These are phyloP conservation scores for Meloe dianella DNA, from an alignment of 2,888 invertebrate genomes.

Conservation along the genomic window DNA sequence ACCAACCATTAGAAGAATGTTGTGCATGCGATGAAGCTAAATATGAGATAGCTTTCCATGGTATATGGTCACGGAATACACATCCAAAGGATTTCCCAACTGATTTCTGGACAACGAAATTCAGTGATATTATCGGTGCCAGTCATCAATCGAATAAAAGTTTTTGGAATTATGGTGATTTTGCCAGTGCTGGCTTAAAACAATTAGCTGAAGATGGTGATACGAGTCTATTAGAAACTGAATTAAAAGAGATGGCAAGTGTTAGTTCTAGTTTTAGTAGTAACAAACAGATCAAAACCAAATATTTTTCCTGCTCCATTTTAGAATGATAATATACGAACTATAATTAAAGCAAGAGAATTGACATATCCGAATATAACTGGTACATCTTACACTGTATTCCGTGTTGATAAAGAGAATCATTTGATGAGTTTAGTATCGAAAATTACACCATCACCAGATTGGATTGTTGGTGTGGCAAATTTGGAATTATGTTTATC, in stretches of 20 bases:
- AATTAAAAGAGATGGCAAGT: conserved; percentile 79
- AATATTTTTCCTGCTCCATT: conserved; percentile 22
- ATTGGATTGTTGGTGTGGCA: conserved; percentile 94
- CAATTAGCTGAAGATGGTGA: conserved; percentile 92
- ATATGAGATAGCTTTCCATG: conserved; percentile 90
- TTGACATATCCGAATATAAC: conserved; percentile 85
- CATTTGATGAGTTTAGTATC: conserved; percentile 91
- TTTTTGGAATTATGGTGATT: conserved; percentile 89
- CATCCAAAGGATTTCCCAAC: conserved; percentile 94
- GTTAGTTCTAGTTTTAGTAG: too few species aligned
- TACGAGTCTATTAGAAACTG: conserved; percentile 85
- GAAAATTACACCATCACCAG: conserved; percentile 94
- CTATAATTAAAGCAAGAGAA: conserved; percentile 91
- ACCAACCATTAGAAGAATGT: conserved; percentile 73
- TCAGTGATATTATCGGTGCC: conserved; percentile 94
- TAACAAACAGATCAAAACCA: too few species aligned
- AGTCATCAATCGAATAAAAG: conserved; percentile 81
- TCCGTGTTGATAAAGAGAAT: conserved; percentile 86
- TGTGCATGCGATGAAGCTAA: conserved; percentile 96
- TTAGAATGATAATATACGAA: conserved; percentile 79
- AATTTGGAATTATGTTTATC: conserved; percentile 84
- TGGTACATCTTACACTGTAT: conserved; percentile 81
- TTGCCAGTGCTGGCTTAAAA: conserved; percentile 84
- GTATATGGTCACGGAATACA: conserved; percentile 91
- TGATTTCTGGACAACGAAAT: conserved; percentile 84